Base-by-base conservation (phyloP, 2,113 vertebrate genomes). In the Strigops habroptila region DNA sequence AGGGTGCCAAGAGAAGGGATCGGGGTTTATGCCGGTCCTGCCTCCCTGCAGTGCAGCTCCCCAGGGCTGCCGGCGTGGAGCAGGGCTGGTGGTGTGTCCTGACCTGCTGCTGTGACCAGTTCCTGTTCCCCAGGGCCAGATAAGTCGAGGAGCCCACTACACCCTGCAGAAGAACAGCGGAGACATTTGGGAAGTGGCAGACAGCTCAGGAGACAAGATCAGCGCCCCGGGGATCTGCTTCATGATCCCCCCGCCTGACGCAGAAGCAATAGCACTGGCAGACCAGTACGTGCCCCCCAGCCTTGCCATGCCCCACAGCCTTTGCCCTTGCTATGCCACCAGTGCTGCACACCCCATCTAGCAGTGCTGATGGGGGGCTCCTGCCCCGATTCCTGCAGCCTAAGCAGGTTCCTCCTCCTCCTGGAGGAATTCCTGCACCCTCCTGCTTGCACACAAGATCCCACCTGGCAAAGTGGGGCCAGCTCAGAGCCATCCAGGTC, bases 191-290 rank as follows among this genome's bases (percentile, higher is more conserved):
- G 99, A 99, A 9, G 98, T 99, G 86, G 98, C 98, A 7, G 98
- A 99, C 48, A 73, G 97, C 6, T 41, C 96, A 0, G 99, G 99
- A 37, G 98, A 85, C 51, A 98, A 97, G 41, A 37, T 98, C 92
- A 98, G 93, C 0, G 98, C 98, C 28, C 99, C 99, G 0, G 99
- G 98, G 1, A 97, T 99, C 86, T 99, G 99, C 97, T 99, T 99
- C 97, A 96, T 99, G 91, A 98, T 99, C 65, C 99, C 99, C 17
- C 99, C 99, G 1, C 99, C 99, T 0, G 98, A 99, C 86, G 91
- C 98, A 0, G 99, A 99, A 64, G 98, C 98, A 0, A 91, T 99
- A 75, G 95, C 97, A 1, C 84, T 98, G 62, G 96, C 98, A 4
- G 99, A 99, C 65, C 99, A 98, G 99, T 99, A 97, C 28, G 98